These are phyloP conservation scores for Mimas tiliae DNA, from an alignment of 2,888 invertebrate genomes.

Conservation along the genomic window DNA sequence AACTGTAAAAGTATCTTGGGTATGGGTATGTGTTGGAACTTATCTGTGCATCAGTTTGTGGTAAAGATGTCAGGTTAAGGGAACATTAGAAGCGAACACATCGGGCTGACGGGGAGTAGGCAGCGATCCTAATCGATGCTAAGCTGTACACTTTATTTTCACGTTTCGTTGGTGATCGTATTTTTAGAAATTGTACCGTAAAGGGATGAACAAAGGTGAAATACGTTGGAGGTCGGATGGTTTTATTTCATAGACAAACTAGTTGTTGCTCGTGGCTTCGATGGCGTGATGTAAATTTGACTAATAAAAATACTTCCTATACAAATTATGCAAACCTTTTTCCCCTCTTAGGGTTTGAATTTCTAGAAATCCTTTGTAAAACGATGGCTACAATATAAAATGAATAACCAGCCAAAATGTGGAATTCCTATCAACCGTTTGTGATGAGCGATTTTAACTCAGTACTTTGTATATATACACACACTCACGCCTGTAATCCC, in stretches of 20 bases:
- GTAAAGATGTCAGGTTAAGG: slow-evolving; percentile 73
- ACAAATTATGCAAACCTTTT: no score
- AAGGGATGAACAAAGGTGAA: slow-evolving; percentile 9
- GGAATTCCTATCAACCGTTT: no score
- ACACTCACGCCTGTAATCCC: no score
- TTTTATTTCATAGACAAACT: not conserved
- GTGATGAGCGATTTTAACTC: no score
- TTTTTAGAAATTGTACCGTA: slow-evolving; percentile 21
- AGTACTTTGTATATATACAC: no score
- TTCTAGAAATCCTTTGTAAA: no score
- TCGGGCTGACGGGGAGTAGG: slow-evolving; percentile 73
- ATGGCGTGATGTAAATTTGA: no score
- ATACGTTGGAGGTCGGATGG: not conserved
- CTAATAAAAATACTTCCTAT: no score
- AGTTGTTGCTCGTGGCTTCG: no score
- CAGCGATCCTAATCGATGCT: slow-evolving; percentile 74
- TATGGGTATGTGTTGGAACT: slow-evolving; percentile 33
- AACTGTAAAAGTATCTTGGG: not conserved
- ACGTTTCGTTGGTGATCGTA: slow-evolving; percentile 60
- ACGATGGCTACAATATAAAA: no score
- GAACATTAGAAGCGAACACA: slow-evolving; percentile 63
- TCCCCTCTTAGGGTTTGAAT: no score
- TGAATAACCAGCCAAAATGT: no score
- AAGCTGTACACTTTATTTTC: slow-evolving; percentile 62
- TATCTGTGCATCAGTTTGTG: slow-evolving; percentile 74